Evolutionary conservation across 1,140 invertebrate species (phyloP).

Genomic region (Brachionus koreanus): DNA sequence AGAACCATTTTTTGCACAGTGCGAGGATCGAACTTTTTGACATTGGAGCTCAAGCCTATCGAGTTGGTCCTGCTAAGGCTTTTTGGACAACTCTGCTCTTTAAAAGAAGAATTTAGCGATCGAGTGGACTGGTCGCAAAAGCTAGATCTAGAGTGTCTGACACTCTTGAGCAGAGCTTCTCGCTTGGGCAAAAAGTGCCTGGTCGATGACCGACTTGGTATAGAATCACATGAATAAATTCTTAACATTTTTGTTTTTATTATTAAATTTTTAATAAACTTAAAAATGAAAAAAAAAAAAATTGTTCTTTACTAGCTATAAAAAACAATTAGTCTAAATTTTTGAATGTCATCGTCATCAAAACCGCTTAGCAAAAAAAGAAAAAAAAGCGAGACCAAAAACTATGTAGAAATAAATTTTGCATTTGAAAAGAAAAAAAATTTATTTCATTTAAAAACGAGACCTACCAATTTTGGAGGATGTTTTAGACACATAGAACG

Average conservation of each 20-base stretch:
- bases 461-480: constrained; percentile 13
- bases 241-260: constrained; percentile 18
- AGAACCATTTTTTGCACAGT: constrained; percentile 35
- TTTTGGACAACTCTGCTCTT: background rate
- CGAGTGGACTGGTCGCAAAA: background rate
- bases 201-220: background rate
- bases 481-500: constrained; percentile 5
- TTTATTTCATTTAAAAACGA: background rate
- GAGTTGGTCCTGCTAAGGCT: background rate
- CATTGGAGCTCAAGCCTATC: constrained; percentile 6
- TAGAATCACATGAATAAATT: constrained; percentile 28
- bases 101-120: background rate
- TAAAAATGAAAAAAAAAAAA: background rate
- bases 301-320: background rate
- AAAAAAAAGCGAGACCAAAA: constrained; percentile 7
- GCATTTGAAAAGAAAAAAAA: background rate
- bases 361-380: background rate
- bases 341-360: constrained; percentile 41
- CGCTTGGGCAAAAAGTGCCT: constrained; percentile 20
- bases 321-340: constrained; percentile 19
- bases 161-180: background rate
- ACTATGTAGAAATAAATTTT: constrained; percentile 14
- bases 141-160: background rate
- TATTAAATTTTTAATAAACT: background rate
- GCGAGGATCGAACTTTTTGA: constrained; percentile 19